A percentile compares a stretch with the other conserved stretches of the same genome.
Evolutionary conservation across 2,888 invertebrate species (phyloP).

Genomic region (Pandemis heparana): DNA sequence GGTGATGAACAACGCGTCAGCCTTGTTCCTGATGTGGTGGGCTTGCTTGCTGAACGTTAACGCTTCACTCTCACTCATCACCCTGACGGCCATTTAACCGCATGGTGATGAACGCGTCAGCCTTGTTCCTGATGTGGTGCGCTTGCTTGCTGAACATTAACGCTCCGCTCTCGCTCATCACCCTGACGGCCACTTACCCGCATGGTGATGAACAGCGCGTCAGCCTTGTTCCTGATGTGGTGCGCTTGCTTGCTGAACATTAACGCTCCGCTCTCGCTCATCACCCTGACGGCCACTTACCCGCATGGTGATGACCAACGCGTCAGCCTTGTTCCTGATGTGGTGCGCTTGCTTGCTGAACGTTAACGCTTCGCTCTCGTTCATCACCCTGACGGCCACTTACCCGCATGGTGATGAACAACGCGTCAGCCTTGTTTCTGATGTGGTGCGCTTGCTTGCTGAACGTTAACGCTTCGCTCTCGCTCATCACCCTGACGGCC

Average conservation of each 20-base stretch:
- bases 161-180: slow-evolving; percentile 85
- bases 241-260: too few relatives aligned
- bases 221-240: too few relatives aligned
- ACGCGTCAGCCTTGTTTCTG: slow-evolving; percentile 88
- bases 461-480: slow-evolving; percentile 87
- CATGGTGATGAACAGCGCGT: slow-evolving; percentile 63
- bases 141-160: slow-evolving; percentile 89
- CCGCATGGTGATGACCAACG: slow-evolving; percentile 63
- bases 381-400: too few relatives aligned
- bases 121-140: slow-evolving; percentile 88
- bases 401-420: slow-evolving; percentile 44
- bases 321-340: too few relatives aligned
- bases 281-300: too few relatives aligned
- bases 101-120: background rate
- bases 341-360: too few relatives aligned
- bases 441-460: slow-evolving; percentile 89
- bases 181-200: slow-evolving; percentile 90
- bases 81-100: slow-evolving; percentile 90
- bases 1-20: too few relatives aligned
- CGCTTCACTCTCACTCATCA: slow-evolving; percentile 85
- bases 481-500: slow-evolving; percentile 88
- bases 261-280: too few relatives aligned
- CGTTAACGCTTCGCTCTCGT: too few relatives aligned
- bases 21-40: slow-evolving; percentile 88
- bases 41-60: slow-evolving; percentile 89